Evolutionary conservation across 2,888 invertebrate genomes (phyloP).

Genomic region (Napeogenes inachia): DNA sequence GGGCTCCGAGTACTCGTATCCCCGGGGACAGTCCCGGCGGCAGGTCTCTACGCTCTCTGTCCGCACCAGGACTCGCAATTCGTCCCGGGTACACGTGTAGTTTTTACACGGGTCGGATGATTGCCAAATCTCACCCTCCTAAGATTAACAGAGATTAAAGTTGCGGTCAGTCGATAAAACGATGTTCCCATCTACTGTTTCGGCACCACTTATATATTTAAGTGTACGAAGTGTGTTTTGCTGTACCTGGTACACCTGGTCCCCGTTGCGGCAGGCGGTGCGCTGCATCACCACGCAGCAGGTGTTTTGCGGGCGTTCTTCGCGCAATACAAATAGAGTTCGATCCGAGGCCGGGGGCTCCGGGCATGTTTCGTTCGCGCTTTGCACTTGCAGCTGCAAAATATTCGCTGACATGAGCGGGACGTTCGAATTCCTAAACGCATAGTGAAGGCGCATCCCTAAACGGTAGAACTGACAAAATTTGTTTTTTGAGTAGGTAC

Average conservation of each 20-base stretch:
- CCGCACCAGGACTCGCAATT: constrained; percentile 56
- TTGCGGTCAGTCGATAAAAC: not conserved
- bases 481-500: too few relatives aligned
- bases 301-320: constrained; percentile 60
- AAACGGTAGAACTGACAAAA: too few relatives aligned
- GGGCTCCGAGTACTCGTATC: constrained; percentile 74
- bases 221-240: too few relatives aligned
- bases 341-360: constrained; percentile 57
- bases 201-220: too few relatives aligned
- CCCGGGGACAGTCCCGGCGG: constrained; percentile 63
- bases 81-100: constrained; percentile 64
- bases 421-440: too few relatives aligned
- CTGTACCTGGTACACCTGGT: constrained; percentile 64
- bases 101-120: constrained; percentile 75
- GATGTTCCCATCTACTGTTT: too few relatives aligned
- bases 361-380: constrained; percentile 71
- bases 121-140: constrained; percentile 74
- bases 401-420: not conserved
- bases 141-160: constrained; percentile 4
- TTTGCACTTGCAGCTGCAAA: constrained; percentile 76
- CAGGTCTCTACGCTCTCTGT: constrained; percentile 64
- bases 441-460: too few relatives aligned
- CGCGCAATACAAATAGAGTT: constrained; percentile 73
- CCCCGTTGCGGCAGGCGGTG: constrained; percentile 75
- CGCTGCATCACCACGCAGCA: constrained; percentile 77